Percentiles rank a stretch among this genome's conserved stretches.
phyloP scores from a whole-genome alignment of 2,888 invertebrate genomes.

The Amiota communis region DNA sequence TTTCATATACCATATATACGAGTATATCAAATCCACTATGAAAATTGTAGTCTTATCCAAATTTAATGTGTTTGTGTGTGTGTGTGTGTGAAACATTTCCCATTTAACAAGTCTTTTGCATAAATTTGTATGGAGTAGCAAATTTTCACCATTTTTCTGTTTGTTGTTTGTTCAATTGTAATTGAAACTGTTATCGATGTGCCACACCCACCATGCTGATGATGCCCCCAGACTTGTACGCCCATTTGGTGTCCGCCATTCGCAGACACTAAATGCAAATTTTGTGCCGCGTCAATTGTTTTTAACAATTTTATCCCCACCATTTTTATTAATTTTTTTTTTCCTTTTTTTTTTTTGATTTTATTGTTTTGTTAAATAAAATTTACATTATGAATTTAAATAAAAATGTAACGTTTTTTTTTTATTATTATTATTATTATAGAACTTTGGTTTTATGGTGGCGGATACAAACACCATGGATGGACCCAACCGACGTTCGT shows the following conservation, averaged over 20 bases:
- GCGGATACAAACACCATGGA: too few species aligned
- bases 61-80: background rate
- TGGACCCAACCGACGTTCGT: too few species aligned
- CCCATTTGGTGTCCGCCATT: background rate
- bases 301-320: background rate
- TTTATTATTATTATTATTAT: background rate
- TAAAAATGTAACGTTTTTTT: conserved; percentile 25
- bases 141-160: conserved; percentile 43
- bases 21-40: too few species aligned
- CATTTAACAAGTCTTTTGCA: conserved; percentile 33
- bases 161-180: conserved; percentile 42
- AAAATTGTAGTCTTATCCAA: too few species aligned
- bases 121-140: too few species aligned
- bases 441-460: too few species aligned
- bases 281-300: conserved; percentile 57
- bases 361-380: conserved; percentile 43
- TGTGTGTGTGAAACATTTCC: conserved; percentile 34
- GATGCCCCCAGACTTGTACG: conserved; percentile 11
- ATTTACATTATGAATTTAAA: conserved; percentile 61
- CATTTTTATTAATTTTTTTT: conserved; percentile 11
- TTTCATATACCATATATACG: too few species aligned
- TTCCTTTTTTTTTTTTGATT: background rate
- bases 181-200: conserved; percentile 65
- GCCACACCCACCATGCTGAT: conserved; percentile 9
- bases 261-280: conserved; percentile 52